Evolutionary conservation across 35 echinoderm and acorn worm species (phyloP).

Genomic region (Apostichopus californicus): DNA sequence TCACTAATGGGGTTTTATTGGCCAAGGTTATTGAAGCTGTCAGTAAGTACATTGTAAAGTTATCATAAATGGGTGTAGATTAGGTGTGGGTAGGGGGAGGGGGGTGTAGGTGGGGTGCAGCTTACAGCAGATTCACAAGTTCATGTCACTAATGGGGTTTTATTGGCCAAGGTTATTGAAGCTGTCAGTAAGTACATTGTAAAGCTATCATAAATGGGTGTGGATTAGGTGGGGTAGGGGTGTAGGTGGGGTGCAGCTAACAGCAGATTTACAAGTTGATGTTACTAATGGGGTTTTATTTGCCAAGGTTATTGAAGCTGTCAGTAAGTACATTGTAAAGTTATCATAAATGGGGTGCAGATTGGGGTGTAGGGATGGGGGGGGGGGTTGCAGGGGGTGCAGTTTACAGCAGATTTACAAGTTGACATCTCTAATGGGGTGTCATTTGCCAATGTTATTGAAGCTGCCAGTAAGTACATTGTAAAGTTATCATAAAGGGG

Average conservation of each 20-base stretch:
- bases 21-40: constrained; percentile 95
- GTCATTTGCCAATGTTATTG: constrained; percentile 83
- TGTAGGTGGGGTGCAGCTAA: constrained; percentile 61
- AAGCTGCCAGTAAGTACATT: constrained; percentile 86
- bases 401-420: constrained; percentile 79
- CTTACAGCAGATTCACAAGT: constrained; percentile 88
- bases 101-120: constrained; percentile 30
- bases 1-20: constrained; percentile 85
- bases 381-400: neutral
- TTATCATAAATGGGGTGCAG: too few relatives aligned
- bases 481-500: too few relatives aligned
- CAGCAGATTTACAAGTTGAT: constrained; percentile 87
- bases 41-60: constrained; percentile 65
- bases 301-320: constrained; percentile 87
- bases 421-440: constrained; percentile 86
- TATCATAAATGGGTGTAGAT: too few relatives aligned
- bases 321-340: constrained; percentile 73
- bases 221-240: neutral
- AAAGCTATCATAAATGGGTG: too few relatives aligned
- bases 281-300: constrained; percentile 84
- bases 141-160: constrained; percentile 83
- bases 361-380: neutral
- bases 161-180: constrained; percentile 87
- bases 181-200: constrained; percentile 83
- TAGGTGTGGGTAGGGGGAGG: neutral